Conservation (phyloP, 2,113 vertebrate species). For the Callocephalon fimbriatum region DNA sequence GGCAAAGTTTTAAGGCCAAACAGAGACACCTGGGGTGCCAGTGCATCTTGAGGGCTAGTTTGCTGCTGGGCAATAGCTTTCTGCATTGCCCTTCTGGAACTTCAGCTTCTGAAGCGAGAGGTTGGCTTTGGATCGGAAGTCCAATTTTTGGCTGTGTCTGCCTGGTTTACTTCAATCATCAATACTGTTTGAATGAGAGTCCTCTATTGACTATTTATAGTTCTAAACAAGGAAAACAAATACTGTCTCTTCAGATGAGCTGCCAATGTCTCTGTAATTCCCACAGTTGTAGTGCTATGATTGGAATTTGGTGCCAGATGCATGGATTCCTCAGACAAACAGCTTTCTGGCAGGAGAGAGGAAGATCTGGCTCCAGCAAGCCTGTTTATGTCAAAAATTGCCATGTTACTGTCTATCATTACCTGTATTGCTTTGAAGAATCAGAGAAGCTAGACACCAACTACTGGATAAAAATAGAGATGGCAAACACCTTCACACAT, state of each 20-base stretch:
- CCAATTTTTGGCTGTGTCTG: not conserved
- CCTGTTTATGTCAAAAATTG: slow-evolving; percentile 4
- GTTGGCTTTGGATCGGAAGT: not conserved
- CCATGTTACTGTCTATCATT: not conserved
- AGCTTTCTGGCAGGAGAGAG: slow-evolving; percentile 51
- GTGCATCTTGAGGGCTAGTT: not conserved
- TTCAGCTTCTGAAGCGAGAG: not conserved
- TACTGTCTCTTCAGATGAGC: slow-evolving; percentile 55
- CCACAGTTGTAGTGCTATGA: not conserved
- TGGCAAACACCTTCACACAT: not conserved
- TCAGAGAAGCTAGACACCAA: not conserved
- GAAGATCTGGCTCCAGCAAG: slow-evolving; percentile 31
- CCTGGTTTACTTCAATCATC: slow-evolving; percentile 1
- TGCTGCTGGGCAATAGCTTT: not conserved
- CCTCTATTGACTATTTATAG: slow-evolving; percentile 60
- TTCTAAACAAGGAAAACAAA: slow-evolving; percentile 62
- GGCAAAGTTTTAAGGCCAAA: not conserved
- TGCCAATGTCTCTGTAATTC: slow-evolving; percentile 57
- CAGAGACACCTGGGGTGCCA: rapidly evolving
- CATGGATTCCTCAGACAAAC: slow-evolving; percentile 59
- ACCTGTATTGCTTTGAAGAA: slow-evolving; percentile 17
- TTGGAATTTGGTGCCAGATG: slow-evolving; percentile 62
- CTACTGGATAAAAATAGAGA: not conserved
- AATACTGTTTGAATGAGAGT: slow-evolving; percentile 25
- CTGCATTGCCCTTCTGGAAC: not conserved